These are phyloP conservation scores for Luperina testacea DNA, from an alignment of 2,888 invertebrate genomes.

Conservation along the genomic window DNA sequence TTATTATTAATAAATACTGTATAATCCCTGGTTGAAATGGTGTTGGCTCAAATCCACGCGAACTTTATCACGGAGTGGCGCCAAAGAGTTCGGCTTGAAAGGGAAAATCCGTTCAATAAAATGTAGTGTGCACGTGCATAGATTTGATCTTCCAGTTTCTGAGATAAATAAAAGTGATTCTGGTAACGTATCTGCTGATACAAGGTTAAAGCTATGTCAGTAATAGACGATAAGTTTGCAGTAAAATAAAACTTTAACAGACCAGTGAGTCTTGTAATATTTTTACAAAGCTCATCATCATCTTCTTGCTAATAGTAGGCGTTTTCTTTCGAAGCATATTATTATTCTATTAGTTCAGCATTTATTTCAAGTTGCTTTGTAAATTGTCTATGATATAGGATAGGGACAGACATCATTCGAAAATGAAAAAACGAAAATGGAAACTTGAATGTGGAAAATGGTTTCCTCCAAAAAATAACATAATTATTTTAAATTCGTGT, in stretches of 20 bases:
- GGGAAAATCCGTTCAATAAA: conserved; percentile 51
- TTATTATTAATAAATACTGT: conserved; percentile 52
- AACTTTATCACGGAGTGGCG: conserved; percentile 53
- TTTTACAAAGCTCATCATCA: not conserved
- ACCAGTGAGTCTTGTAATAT: too few species aligned
- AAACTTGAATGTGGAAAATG: not conserved
- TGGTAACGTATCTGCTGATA: not conserved
- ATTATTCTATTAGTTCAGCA: not conserved
- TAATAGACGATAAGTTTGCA: not conserved
- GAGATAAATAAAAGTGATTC: conserved; percentile 13
- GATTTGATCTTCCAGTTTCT: conserved; percentile 25
- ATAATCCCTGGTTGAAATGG: conserved; percentile 48
- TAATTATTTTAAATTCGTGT: not conserved
- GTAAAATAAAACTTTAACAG: not conserved
- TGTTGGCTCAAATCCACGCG: conserved; percentile 61
- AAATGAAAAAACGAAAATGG: not conserved
- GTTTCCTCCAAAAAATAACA: not conserved
- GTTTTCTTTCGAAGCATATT: not conserved
- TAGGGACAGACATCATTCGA: not conserved
- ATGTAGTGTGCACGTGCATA: conserved; percentile 35
- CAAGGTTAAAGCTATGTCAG: not conserved
- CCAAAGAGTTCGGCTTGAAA: conserved; percentile 49
- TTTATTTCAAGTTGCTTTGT: not conserved
- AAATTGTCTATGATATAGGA: not conserved
- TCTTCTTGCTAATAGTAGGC: not conserved